Evolutionary conservation across 2,888 invertebrate species (phyloP).

Genomic region (Drosophila suboccidentalis): DNA sequence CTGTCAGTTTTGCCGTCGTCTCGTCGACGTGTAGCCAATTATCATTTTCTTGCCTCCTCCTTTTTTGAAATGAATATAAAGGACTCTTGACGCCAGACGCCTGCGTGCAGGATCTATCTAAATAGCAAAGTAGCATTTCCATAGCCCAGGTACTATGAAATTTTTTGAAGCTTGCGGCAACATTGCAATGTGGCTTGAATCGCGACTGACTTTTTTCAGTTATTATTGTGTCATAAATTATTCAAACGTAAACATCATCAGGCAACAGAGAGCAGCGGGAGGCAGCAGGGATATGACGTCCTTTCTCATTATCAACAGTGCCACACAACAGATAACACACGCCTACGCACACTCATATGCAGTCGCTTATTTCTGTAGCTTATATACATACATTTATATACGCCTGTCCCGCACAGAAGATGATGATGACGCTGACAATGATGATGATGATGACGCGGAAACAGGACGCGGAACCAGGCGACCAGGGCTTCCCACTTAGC

Average conservation of each 20-base stretch:
- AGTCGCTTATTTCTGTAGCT: constrained; percentile 44
- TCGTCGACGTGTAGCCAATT: constrained; percentile 68
- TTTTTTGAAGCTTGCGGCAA: constrained; percentile 77
- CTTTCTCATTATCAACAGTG: constrained; percentile 73
- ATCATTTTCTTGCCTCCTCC: constrained; percentile 56
- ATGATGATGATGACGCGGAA: constrained; percentile 31
- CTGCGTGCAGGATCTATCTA: constrained; percentile 59
- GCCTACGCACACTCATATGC: constrained; percentile 22
- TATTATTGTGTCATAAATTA: constrained; percentile 83
- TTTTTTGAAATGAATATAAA: constrained; percentile 74
- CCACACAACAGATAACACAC: constrained; percentile 57
- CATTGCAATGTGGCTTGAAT: constrained; percentile 61
- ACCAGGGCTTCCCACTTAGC: constrained; percentile 1
- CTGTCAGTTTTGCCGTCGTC: constrained; percentile 58
- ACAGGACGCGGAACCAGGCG: constrained; percentile 10
- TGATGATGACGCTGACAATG: background rate
- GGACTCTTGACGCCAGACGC: constrained; percentile 49
- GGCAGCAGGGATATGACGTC: constrained; percentile 31
- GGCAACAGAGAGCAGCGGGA: constrained; percentile 40
- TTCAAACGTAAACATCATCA: constrained; percentile 84
- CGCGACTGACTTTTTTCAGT: constrained; percentile 33
- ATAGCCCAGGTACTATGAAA: constrained; percentile 52
- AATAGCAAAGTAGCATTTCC: constrained; percentile 80
- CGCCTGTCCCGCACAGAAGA: constrained; percentile 63
- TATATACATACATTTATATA: constrained; percentile 26